Evolutionary conservation across 2,888 invertebrate genomes (phyloP).

Genomic region (Endotricha flammealis): DNA sequence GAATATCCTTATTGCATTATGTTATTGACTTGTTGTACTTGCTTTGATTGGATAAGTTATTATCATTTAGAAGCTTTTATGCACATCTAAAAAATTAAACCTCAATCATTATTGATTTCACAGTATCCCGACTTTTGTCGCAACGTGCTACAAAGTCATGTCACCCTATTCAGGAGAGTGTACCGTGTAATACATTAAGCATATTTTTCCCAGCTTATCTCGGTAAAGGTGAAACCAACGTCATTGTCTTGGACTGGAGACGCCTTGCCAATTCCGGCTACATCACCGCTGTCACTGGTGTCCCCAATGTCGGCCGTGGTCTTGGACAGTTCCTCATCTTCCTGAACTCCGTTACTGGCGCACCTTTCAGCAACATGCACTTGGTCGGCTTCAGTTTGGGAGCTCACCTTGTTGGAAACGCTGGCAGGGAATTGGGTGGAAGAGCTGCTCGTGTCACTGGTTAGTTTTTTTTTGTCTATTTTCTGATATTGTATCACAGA

Average conservation of each 20-base stretch:
- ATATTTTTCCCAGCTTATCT: slow-evolving; percentile 31
- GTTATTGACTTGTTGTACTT: no score
- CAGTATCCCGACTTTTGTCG: no score
- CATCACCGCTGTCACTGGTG: slow-evolving; percentile 41
- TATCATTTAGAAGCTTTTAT: no score
- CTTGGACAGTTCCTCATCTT: slow-evolving; percentile 41
- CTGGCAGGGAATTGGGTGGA: slow-evolving; percentile 36
- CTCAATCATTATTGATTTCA: no score
- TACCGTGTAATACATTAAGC: no score
- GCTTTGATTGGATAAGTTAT: no score
- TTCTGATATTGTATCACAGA: no score
- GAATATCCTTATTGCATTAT: no score
- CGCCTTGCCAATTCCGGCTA: slow-evolving; percentile 34
- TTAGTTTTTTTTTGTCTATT: background rate
- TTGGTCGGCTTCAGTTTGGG: slow-evolving; percentile 49
- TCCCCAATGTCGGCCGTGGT: slow-evolving; percentile 51
- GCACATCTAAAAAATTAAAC: no score
- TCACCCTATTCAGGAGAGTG: no score
- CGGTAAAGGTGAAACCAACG: slow-evolving; percentile 31
- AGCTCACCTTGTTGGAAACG: slow-evolving; percentile 45
- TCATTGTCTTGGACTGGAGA: slow-evolving; percentile 48
- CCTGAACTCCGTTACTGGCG: slow-evolving; percentile 29
- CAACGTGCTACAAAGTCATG: no score
- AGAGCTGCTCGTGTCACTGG: slow-evolving; percentile 36
- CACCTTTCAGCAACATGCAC: slow-evolving; percentile 32